Base-by-base conservation (phyloP, 2,888 invertebrate genomes). In the Anoplius nigerrimus region DNA sequence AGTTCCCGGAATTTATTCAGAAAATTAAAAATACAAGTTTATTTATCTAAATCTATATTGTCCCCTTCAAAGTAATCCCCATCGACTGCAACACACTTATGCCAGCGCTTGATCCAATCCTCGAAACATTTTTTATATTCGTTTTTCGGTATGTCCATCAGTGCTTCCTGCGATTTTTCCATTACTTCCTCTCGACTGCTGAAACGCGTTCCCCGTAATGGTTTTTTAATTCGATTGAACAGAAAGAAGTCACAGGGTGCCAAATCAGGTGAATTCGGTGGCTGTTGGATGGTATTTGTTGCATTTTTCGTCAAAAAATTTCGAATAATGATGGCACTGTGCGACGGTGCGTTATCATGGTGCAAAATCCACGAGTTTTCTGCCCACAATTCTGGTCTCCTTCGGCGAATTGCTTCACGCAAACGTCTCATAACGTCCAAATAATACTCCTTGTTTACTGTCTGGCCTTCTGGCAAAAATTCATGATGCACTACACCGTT, bases 401-500 rank as follows among this genome's bases (percentile, higher is more conserved):
- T 45, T 22, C 13, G 13, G 13, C 34, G 55, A 16, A 55, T 55
- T 55, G n/a, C 55, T 55, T 55, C 34, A 34, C 55, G 58, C 45
- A 45, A 58, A 58, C 58, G 58, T 5, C 58, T 34, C 16, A 45
- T 18, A 45, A 58, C 58, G 34, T 18, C 15, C 34, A 58, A 34
- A 13, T 58, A 58, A 16, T 58, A 58, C 24, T 57, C 20, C 34
- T 18, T 42, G 16, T 57, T 42, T 16, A 57, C 42, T 20, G 34
- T 57, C n/a, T 15, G 42, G 11, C 18, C 18, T 21, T 18, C 16
- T 57, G 57, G 42, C 20, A 57, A 24, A 45, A 45, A 58, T 34
- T 58, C 45, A 3, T 58, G 58, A 21, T 55, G 27, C 55, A 55
- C 55, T 24, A 27, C 16, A 21, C 55, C 55, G 34, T 55, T 55